phyloP scores from a whole-genome alignment of 2,888 invertebrate species.

The Dryomyza anilis region DNA sequence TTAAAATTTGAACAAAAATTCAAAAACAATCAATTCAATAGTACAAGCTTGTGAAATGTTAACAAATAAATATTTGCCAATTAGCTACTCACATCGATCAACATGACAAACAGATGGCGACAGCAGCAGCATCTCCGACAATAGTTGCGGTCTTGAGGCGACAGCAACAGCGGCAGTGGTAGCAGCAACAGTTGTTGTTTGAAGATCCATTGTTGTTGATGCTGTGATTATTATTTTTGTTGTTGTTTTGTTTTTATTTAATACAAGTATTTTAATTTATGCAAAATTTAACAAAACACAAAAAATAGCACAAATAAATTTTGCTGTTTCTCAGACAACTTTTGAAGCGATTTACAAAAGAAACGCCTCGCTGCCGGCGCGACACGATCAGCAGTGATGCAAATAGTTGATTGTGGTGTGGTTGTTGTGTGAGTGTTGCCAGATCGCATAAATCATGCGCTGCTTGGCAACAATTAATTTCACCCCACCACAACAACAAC shows the following conservation, averaged over 20 bases:
- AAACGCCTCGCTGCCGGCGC: not conserved
- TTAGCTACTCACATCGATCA: constrained; percentile 30
- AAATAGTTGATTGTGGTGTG: not conserved
- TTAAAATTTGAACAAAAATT: not conserved
- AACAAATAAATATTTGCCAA: not conserved
- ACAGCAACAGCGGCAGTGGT: not conserved
- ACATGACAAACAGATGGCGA: constrained; percentile 25
- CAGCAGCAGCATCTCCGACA: not conserved
- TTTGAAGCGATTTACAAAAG: not conserved
- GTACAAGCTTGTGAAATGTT: not conserved
- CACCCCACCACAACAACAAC: not conserved
- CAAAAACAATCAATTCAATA: not conserved
- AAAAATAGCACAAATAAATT: not conserved
- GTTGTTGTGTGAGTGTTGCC: not conserved
- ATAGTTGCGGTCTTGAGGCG: too few species aligned
- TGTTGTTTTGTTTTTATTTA: too few species aligned
- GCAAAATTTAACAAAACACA: constrained; percentile 2
- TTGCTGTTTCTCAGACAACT: not conserved
- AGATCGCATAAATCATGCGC: not conserved
- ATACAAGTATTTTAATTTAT: not conserved
- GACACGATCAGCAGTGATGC: not conserved
- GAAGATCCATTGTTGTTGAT: constrained; percentile 8
- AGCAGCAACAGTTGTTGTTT: constrained; percentile 7
- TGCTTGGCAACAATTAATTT: not conserved
- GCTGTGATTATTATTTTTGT: not conserved